Conservation (phyloP, 1,140 invertebrate species). For the Diploscapter pachys region DNA sequence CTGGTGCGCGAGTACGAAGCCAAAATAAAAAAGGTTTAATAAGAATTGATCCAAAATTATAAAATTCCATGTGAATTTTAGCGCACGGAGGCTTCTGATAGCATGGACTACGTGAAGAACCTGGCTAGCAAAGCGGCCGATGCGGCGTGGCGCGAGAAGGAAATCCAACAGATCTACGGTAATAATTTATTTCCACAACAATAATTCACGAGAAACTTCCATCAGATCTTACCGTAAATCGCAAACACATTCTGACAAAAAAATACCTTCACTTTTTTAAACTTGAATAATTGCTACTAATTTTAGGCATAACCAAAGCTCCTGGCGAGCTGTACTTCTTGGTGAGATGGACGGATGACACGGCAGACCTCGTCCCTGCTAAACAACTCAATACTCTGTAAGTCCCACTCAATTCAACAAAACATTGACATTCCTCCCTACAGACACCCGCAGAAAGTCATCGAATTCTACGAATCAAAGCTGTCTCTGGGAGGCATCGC, state of each 20-base stretch:
- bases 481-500: too few relatives aligned
- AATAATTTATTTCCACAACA: background rate
- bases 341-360: background rate
- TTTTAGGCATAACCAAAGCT: background rate
- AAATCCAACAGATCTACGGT: background rate
- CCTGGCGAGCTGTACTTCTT: background rate
- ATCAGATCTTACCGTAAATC: background rate
- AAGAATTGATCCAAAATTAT: background rate
- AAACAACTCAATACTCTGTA: conserved; percentile 7
- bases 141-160: background rate
- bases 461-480: too few relatives aligned
- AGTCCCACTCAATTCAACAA: background rate
- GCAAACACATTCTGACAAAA: background rate
- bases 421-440: too few relatives aligned
- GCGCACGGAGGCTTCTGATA: background rate
- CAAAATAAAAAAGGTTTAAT: background rate
- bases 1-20: conserved; percentile 8
- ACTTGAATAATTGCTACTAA: background rate
- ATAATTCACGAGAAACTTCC: background rate
- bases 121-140: background rate
- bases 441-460: too few relatives aligned
- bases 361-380: conserved; percentile 5
- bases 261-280: too few relatives aligned
- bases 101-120: background rate
- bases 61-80: background rate